Evolutionary conservation across 2,797 vertebrate genomes (phyloP), one percentile per base, ranked within the genome.

Genomic region (Protonibea diacanthus): DNA sequence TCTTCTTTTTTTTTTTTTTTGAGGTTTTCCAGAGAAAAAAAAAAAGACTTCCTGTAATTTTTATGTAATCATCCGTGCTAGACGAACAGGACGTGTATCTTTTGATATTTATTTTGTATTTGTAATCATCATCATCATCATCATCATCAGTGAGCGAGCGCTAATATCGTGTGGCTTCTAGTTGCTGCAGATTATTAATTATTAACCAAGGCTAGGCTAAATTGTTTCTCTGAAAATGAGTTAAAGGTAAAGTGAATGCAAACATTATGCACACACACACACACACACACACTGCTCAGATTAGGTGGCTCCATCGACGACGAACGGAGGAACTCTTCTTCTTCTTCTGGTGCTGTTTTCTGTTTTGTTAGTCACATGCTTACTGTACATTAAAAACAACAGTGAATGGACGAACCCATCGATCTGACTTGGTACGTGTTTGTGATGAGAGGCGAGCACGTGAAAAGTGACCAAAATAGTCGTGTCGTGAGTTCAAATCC

Each of bases 91-190:
- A 88, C 71, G 38, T 72, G 77, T 88, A 92, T 88, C 87, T 88
- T 93, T 92, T 91, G 71, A 88, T 94, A 93, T 94, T 94, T 94
- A 93, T 92, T 93, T 92, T 88, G 81, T 85, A 82, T 89, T 91
- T 87, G 86, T 90, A 88, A 86, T 91, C 86, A 82, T 78, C 71
- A 29, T 29, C 86, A 82, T 78, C 71, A 29, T 29, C 27, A 27
- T 27, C 27, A 29, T 29, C 33, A 38, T 38, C 33, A 38, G 33
- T 38, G 33, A 38, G 74, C 86, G 74, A 82, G 80, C 48, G 74
- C 82, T 89, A 83, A 91, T 86, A 76, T 82, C 59, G 71, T 87
- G 81, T 89, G 80, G 90, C 81, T 89, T 90, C 23, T 83, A 86
- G 71, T 86, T 86, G 85, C 86, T 83, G 69, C 86, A 59, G 51